Percentiles rank a stretch among this genome's conserved stretches.
Conservation (phyloP, 2,797 vertebrate genomes). For the Echeneis naucrates region DNA sequence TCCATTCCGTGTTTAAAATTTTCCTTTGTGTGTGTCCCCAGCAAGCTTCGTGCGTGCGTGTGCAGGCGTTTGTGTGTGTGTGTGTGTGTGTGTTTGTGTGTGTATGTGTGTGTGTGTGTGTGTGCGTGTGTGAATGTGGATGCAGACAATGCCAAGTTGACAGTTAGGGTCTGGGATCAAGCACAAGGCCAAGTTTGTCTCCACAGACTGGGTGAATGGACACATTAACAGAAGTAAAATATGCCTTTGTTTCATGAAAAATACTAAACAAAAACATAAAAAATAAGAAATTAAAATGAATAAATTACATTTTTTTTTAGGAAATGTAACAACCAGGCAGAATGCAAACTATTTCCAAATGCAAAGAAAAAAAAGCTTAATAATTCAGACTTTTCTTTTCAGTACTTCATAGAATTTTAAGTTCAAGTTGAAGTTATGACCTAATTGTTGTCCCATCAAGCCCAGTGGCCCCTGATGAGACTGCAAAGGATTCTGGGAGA, state of each 20-base stretch:
- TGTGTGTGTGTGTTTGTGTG: constrained; percentile 20
- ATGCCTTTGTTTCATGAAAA: not conserved
- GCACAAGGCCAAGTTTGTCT: constrained; percentile 78
- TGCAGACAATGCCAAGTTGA: constrained; percentile 65
- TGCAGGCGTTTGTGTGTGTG: constrained; percentile 31
- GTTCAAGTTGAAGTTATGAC: constrained; percentile 83
- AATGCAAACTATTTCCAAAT: not conserved
- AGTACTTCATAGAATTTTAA: constrained; percentile 54
- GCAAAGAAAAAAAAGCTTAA: not conserved
- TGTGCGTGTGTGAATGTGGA: constrained; percentile 2
- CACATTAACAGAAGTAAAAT: constrained; percentile 13
- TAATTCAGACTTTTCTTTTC: constrained; percentile 21
- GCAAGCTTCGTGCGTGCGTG: constrained; percentile 32
- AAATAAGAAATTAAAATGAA: no score
- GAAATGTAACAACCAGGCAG: not conserved
- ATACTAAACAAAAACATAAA: not conserved
- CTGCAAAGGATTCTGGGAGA: constrained; percentile 79
- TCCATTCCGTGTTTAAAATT: constrained; percentile 59
- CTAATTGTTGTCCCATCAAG: constrained; percentile 74
- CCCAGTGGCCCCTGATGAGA: constrained; percentile 62
- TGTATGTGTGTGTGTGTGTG: constrained; percentile 4
- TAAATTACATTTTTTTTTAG: not conserved
- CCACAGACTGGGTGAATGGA: constrained; percentile 27
- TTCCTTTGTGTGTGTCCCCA: constrained; percentile 60
- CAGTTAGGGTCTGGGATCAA: constrained; percentile 58